phyloP scores from a whole-genome alignment of 2,797 vertebrate genomes.

The Poecilia velifera region DNA sequence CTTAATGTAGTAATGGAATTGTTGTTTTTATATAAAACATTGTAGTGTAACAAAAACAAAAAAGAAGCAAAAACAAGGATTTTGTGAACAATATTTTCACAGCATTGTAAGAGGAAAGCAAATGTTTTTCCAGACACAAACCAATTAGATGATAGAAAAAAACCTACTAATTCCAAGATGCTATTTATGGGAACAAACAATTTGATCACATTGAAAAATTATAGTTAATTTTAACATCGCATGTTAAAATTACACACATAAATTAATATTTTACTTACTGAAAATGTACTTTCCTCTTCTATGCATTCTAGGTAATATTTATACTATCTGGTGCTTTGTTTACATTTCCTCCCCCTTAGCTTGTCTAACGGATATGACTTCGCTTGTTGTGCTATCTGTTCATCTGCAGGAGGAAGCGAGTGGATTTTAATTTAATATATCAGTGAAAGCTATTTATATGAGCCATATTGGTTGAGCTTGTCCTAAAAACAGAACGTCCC shows the following conservation, averaged over 20 bases:
- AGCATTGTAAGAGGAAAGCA: not conserved
- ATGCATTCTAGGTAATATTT: not conserved
- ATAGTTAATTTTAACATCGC: not conserved
- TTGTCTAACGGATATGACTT: constrained; percentile 7
- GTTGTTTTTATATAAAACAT: not conserved
- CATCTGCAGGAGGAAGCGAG: constrained; percentile 20
- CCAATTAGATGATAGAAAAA: not conserved
- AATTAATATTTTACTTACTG: not conserved
- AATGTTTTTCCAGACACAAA: not conserved
- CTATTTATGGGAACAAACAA: not conserved
- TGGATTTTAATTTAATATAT: constrained; percentile 25
- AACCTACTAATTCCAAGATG: not conserved
- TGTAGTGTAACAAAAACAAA: not conserved
- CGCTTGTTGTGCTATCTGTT: constrained; percentile 1
- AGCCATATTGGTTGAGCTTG: constrained; percentile 21
- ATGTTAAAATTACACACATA: not conserved
- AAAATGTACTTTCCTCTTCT: not conserved
- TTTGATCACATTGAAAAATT: not conserved
- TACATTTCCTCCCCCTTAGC: constrained; percentile 2
- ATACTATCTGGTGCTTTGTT: constrained; percentile 1
- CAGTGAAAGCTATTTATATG: constrained; percentile 27
- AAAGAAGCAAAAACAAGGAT: not conserved
- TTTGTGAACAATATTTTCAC: not conserved
- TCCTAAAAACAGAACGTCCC: constrained; percentile 35
- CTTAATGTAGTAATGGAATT: not conserved